phyloP scores from a whole-genome alignment of 2,888 invertebrate genomes.

The Rhorus exstirpatorius region DNA sequence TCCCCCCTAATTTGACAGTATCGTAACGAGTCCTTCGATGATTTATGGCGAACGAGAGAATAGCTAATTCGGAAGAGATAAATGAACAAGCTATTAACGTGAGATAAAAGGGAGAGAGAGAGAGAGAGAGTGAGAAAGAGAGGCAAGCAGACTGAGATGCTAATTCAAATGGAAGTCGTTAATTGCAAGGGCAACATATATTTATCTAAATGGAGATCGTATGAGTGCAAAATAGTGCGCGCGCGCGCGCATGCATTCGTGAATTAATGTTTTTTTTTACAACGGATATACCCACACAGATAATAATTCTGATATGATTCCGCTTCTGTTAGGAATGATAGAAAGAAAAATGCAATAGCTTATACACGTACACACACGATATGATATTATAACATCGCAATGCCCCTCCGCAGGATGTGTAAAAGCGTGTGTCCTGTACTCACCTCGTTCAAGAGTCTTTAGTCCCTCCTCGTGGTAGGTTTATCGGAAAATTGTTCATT shows the following conservation, averaged over 20 bases:
- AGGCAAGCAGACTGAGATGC: conserved; percentile 52
- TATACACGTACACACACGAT: conserved; percentile 2
- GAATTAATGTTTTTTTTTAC: conserved; percentile 65
- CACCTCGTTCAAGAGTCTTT: conserved; percentile 6
- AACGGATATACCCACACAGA: conserved; percentile 60
- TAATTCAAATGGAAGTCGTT: conserved; percentile 73
- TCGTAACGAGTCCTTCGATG: conserved; percentile 37
- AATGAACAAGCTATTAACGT: conserved; percentile 50
- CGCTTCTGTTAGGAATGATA: conserved; percentile 52
- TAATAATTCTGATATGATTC: conserved; percentile 71
- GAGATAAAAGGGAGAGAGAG: conserved; percentile 6
- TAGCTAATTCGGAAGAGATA: conserved; percentile 47
- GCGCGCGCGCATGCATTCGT: conserved; percentile 43
- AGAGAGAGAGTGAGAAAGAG: not conserved
- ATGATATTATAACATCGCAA: not conserved
- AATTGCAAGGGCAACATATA: conserved; percentile 71
- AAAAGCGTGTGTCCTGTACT: conserved; percentile 43
- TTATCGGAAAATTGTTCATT: conserved; percentile 64
- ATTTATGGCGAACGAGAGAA: conserved; percentile 45
- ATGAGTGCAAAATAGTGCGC: conserved; percentile 67
- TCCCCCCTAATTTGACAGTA: conserved; percentile 1
- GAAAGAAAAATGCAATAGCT: conserved; percentile 42
- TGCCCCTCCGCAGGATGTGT: conserved; percentile 47
- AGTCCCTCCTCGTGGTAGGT: conserved; percentile 6
- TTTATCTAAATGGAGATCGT: conserved; percentile 73